These are phyloP conservation scores for Adelosebastes latens DNA, from an alignment of 2,797 vertebrate genomes.

Conservation along the genomic window DNA sequence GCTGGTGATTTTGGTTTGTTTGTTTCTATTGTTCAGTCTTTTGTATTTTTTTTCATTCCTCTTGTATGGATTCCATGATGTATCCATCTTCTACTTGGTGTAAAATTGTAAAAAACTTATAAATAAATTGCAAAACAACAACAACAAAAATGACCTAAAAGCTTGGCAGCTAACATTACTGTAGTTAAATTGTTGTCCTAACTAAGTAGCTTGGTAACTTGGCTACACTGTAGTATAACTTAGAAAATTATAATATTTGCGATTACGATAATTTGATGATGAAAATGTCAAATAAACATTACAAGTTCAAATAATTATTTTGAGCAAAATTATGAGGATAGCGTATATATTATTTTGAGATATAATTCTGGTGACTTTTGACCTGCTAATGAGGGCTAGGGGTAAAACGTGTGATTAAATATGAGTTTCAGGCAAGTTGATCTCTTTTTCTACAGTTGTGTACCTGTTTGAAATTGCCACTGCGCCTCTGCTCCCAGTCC, in stretches of 20 bases:
- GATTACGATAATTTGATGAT: neutral
- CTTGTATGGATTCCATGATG: no score
- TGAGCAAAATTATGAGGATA: neutral
- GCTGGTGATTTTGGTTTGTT: no score
- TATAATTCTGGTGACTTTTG: neutral
- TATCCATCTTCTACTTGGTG: no score
- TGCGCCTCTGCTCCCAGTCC: constrained; percentile 98
- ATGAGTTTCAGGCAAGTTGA: neutral
- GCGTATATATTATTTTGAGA: neutral
- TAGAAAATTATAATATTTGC: neutral
- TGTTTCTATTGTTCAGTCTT: no score
- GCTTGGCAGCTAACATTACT: neutral
- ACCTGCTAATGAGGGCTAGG: neutral
- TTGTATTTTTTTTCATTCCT: no score
- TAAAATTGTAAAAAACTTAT: no score
- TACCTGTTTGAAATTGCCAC: constrained; percentile 98
- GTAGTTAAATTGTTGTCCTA: neutral
- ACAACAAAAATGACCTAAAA: neutral
- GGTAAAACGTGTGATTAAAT: neutral
- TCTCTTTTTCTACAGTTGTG: neutral
- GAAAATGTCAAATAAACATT: neutral
- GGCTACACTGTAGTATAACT: neutral
- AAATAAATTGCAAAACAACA: no score
- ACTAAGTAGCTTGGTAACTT: neutral
- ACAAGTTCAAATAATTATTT: neutral